Conservation (phyloP, 2,888 invertebrate genomes). For the Furcula furcula region DNA sequence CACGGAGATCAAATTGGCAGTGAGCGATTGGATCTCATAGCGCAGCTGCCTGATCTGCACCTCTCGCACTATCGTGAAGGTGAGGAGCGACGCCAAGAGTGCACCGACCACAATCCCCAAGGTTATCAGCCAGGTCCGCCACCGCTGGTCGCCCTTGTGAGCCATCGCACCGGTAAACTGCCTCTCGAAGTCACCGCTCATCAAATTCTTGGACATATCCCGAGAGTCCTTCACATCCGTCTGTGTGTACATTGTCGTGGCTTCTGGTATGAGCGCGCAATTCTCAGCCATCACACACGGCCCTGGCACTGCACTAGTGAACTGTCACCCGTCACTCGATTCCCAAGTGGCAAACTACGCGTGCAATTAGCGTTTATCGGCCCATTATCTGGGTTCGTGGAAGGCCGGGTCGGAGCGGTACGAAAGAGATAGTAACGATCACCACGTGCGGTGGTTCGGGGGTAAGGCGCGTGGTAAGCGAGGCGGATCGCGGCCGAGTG, state of each 20-base stretch:
- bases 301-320: slow-evolving; percentile 54
- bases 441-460: slow-evolving; percentile 41
- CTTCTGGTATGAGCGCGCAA: slow-evolving; percentile 61
- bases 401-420: slow-evolving; percentile 39
- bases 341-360: slow-evolving; percentile 27
- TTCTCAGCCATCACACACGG: slow-evolving; percentile 70
- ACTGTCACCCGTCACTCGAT: slow-evolving; percentile 33
- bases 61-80: slow-evolving; percentile 61
- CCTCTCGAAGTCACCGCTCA: slow-evolving; percentile 71
- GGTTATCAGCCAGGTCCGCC: slow-evolving; percentile 46
- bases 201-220: slow-evolving; percentile 70
- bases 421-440: slow-evolving; percentile 30
- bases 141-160: slow-evolving; percentile 44
- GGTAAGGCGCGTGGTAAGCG: slow-evolving; percentile 45
- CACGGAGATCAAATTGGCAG: slow-evolving; percentile 61
- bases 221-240: slow-evolving; percentile 60
- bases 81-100: slow-evolving; percentile 55
- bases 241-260: slow-evolving; percentile 62
- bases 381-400: slow-evolving; percentile 58
- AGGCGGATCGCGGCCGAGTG: slow-evolving; percentile 51
- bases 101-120: slow-evolving; percentile 42
- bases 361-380: slow-evolving; percentile 55
- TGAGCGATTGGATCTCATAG: slow-evolving; percentile 62
- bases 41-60: slow-evolving; percentile 57
- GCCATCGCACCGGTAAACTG: slow-evolving; percentile 53